Conservation (phyloP, 2,113 vertebrate species). For the Xyrauchen texanus region DNA sequence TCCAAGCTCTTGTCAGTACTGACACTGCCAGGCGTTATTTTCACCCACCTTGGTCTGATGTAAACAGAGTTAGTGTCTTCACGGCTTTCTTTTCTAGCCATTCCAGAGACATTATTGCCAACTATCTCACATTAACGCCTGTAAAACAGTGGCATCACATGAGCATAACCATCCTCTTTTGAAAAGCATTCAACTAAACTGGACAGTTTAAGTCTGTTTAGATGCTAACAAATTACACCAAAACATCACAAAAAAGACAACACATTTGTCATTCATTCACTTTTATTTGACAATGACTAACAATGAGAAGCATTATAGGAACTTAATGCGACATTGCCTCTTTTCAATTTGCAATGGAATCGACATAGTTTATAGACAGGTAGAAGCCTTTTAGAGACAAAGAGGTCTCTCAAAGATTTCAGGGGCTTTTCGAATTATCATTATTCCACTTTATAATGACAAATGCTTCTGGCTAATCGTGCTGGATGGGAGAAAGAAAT, state of each 20-base stretch:
- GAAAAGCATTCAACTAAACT: too few relatives aligned
- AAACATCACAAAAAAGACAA: too few relatives aligned
- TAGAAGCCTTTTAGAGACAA: neutral
- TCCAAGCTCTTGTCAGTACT: neutral
- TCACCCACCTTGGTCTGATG: neutral
- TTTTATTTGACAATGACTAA: too few relatives aligned
- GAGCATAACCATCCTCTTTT: too few relatives aligned
- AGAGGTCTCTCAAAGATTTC: conserved; percentile 15
- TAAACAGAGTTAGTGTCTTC: conserved; percentile 11
- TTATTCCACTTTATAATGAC: conserved; percentile 38
- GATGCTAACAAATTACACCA: too few relatives aligned
- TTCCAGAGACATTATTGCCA: too few relatives aligned
- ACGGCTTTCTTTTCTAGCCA: neutral
- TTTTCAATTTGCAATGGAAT: conserved; percentile 19
- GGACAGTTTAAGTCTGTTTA: too few relatives aligned
- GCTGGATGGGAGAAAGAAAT: conserved; percentile 48
- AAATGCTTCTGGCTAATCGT: conserved; percentile 47
- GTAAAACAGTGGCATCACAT: too few relatives aligned
- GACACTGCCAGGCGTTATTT: neutral
- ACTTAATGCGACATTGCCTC: neutral
- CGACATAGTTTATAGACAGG: conserved; percentile 23
- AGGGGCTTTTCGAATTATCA: neutral
- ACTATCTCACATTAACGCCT: too few relatives aligned
- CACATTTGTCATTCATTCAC: too few relatives aligned
- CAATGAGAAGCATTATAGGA: too few relatives aligned